Conservation (phyloP, 2,888 invertebrate species). For the Idaea dimidiata region DNA sequence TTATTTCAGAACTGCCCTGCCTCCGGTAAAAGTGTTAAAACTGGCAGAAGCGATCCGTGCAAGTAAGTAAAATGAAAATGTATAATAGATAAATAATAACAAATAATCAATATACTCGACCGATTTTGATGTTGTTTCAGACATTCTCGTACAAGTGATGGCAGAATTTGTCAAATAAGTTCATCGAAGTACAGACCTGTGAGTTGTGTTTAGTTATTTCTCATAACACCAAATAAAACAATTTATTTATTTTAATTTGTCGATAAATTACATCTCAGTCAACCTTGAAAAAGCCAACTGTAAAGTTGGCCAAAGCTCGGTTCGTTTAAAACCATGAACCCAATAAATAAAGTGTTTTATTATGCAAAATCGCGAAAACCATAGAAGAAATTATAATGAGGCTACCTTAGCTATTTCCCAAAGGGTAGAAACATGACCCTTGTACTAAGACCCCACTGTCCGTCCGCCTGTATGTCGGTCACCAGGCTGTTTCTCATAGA, state of each 20-base stretch:
- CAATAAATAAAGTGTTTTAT: too few relatives aligned
- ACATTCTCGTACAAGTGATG: slow-evolving; percentile 28
- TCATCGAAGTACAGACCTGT: slow-evolving; percentile 64
- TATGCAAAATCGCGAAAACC: too few relatives aligned
- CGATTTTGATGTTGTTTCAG: slow-evolving; percentile 33
- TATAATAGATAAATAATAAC: not conserved
- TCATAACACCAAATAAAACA: slow-evolving; percentile 1
- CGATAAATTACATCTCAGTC: too few relatives aligned
- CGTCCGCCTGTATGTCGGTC: too few relatives aligned
- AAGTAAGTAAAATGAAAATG: slow-evolving; percentile 48
- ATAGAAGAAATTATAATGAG: too few relatives aligned
- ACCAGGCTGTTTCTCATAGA: too few relatives aligned
- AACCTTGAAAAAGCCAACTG: too few relatives aligned
- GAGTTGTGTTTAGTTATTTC: slow-evolving; percentile 36
- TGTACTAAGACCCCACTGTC: too few relatives aligned
- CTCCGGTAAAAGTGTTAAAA: slow-evolving; percentile 3
- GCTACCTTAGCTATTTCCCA: too few relatives aligned
- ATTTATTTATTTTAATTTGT: not conserved
- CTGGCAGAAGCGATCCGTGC: slow-evolving; percentile 54
- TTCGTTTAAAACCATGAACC: too few relatives aligned
- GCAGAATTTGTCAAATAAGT: slow-evolving; percentile 59
- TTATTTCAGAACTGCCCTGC: slow-evolving; percentile 66
- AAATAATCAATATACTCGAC: slow-evolving; percentile 6
- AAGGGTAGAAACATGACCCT: too few relatives aligned
- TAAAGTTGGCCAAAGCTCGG: too few relatives aligned